Evolutionary conservation across 2,888 invertebrate species (phyloP).

Genomic region (Eupithecia centaureata): DNA sequence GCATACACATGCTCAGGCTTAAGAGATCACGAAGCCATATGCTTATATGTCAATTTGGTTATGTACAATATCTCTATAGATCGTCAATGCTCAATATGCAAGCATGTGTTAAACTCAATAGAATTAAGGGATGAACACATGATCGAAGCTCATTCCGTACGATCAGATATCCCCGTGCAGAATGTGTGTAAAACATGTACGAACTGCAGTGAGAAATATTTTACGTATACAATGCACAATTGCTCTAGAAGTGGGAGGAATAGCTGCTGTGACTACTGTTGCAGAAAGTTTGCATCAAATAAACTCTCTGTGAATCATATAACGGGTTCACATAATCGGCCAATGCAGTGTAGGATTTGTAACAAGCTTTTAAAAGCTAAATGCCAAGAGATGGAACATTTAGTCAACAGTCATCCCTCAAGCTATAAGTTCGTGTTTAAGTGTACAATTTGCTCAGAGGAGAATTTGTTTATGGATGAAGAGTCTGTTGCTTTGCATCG

Average conservation of each 20-base stretch:
- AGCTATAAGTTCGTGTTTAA: conserved; percentile 47
- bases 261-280: conserved; percentile 46
- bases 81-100: conserved; percentile 15
- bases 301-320: conserved; percentile 37
- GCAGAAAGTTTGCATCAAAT: conserved; percentile 43
- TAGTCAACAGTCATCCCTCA: conserved; percentile 50
- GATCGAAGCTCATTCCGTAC: conserved; percentile 45
- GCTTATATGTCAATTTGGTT: conserved; percentile 10
- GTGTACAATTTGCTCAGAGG: conserved; percentile 50
- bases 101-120: neutral
- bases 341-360: conserved; percentile 50
- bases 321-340: neutral
- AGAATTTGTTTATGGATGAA: conserved; percentile 31
- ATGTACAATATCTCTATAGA: conserved; percentile 2
- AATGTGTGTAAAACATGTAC: conserved; percentile 26
- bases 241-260: conserved; percentile 38
- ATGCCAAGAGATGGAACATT: conserved; percentile 55
- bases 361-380: neutral
- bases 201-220: conserved; percentile 26
- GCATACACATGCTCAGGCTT: conserved; percentile 44
- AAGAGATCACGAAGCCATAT: conserved; percentile 15
- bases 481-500: conserved; percentile 31
- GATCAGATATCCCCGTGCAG: conserved; percentile 52
- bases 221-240: conserved; percentile 35
- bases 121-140: conserved; percentile 42